These are phyloP conservation scores for Aphelenchoides bicaudatus DNA, from an alignment of 2,888 invertebrate species.

Conservation along the genomic window DNA sequence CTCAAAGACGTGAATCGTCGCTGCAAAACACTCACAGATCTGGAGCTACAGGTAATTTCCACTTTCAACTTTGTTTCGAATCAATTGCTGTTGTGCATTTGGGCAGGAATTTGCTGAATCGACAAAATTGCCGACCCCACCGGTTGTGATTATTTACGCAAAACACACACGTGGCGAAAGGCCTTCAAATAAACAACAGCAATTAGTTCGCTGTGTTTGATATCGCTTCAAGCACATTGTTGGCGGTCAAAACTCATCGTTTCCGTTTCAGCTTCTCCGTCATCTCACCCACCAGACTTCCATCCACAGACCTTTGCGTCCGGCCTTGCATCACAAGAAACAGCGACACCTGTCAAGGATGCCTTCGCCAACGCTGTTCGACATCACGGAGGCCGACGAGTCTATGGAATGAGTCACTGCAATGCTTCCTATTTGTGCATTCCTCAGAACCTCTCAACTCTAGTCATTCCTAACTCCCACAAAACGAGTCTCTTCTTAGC, in stretches of 20 bases:
- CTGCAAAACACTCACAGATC: slow-evolving; percentile 35
- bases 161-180: too few species aligned
- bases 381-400: slow-evolving; percentile 45
- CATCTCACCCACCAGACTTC: slow-evolving; percentile 54
- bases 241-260: too few species aligned
- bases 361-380: slow-evolving; percentile 57
- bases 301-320: slow-evolving; percentile 38
- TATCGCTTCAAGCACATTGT: too few species aligned
- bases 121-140: too few species aligned
- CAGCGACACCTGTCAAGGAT: slow-evolving; percentile 52
- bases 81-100: too few species aligned
- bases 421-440: background rate
- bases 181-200: too few species aligned
- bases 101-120: too few species aligned
- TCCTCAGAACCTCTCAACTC: too few species aligned
- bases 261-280: slow-evolving; percentile 53
- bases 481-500: too few species aligned
- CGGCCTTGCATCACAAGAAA: slow-evolving; percentile 34
- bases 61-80: background rate
- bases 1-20: slow-evolving; percentile 33
- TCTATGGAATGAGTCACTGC: background rate
- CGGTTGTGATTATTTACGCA: too few species aligned
- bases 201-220: too few species aligned
- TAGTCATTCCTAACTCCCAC: too few species aligned
- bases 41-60: slow-evolving; percentile 41